Evolutionary conservation across 2,888 invertebrate genomes (phyloP).

Genomic region (Tachystola acroxantha): DNA sequence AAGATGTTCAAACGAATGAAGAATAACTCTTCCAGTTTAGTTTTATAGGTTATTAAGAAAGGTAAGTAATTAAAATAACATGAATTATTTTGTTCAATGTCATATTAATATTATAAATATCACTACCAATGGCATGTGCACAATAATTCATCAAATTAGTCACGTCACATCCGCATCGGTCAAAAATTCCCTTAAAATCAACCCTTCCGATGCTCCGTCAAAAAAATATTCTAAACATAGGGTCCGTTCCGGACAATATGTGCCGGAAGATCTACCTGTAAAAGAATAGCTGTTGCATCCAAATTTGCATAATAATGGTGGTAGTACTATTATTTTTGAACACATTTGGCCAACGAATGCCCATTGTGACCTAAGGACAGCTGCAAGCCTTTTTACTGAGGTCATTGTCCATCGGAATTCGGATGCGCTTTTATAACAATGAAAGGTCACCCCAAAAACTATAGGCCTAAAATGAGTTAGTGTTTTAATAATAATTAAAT

Average conservation of each 20-base stretch:
- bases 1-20: too few species aligned
- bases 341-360: slow-evolving; percentile 57
- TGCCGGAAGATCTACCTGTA: slow-evolving; percentile 68
- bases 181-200: slow-evolving; percentile 40
- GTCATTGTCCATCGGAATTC: slow-evolving; percentile 68
- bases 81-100: too few species aligned
- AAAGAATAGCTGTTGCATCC: slow-evolving; percentile 58
- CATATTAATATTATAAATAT: too few species aligned
- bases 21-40: too few species aligned
- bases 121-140: slow-evolving; percentile 39
- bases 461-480: slow-evolving; percentile 4
- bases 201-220: slow-evolving; percentile 39
- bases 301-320: slow-evolving; percentile 73
- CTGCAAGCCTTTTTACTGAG: slow-evolving; percentile 48
- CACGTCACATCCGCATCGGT: slow-evolving; percentile 43
- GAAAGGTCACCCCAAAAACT: slow-evolving; percentile 34
- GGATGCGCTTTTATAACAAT: slow-evolving; percentile 42
- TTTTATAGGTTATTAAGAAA: too few species aligned
- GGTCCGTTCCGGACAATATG: slow-evolving; percentile 40
- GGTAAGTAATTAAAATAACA: too few species aligned
- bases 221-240: slow-evolving; percentile 33
- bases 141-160: slow-evolving; percentile 65
- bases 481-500: background rate
- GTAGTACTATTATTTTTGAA: slow-evolving; percentile 61
- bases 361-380: slow-evolving; percentile 55